Base-by-base conservation (phyloP, 2,113 vertebrate genomes). In the Labeo catla region DNA sequence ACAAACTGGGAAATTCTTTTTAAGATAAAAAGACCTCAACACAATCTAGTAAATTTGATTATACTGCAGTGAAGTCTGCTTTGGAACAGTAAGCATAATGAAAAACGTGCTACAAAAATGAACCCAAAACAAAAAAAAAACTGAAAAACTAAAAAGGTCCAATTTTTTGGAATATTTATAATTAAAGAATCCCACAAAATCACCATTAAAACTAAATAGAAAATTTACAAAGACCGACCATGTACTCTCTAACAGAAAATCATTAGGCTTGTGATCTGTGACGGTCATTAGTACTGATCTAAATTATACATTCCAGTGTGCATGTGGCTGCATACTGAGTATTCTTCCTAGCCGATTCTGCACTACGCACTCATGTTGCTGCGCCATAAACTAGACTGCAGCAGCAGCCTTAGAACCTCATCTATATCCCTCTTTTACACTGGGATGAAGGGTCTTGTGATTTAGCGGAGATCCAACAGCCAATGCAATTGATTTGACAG, bases 401-500 rank as follows among this genome's bases (percentile, higher is more conserved):
- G 61, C 81, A 70, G 73, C 36, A 76, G 21, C 28, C 39, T 11
- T 34, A 61, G 16, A 79, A n/a, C 47, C 23, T 28, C 45, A 66
- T 68, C 5, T 13, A 36, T 52, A 54, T 79, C 45, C 52, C 45
- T 65, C 12, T 9, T 74, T 43, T 23, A 16, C 63, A 74, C 54
- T 45, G 43, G 13, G 34, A 19, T 73, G 66, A 28, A n/a, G 54
- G 52, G 11, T 63, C 70, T 76, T 59, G 1, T 43, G 73, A 83
- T 86, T 84, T 84, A 86, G 81, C 9, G 47, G 39, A 19, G 57
- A 70, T 73, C 72, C 84, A 82, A 78, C 19, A 15, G 45, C 13
- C 86, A 83, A 6, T 43, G 52, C 70, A 85, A 87, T 78, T 85
- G 83, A 87, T 89, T 59, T 54, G 68, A 83, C 54, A 49, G 36